Evolutionary conservation across 2,888 invertebrate species (phyloP), one percentile per base, ranked within the genome.

Genomic region (Microctonus hyperodae): DNA sequence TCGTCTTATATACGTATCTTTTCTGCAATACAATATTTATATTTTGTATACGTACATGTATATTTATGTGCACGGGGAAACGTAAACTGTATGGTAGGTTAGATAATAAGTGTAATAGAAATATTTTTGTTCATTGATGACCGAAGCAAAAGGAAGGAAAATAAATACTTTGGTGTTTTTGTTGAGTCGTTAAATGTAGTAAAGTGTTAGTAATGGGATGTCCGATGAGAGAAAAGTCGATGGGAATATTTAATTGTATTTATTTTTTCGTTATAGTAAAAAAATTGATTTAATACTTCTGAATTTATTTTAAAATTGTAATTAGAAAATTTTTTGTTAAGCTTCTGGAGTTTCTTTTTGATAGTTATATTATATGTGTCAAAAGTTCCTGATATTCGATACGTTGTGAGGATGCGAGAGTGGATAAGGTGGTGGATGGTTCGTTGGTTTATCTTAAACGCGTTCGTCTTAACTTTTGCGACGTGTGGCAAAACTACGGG

Each of bases 391-490:
- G 13, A 37, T 37, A 37, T 20, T 44, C 44, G 16, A 44, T 44
- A 44, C 16, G 44, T 44, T 4, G 16, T n/a, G n/a, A 9, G n/a
- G 9, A 16, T 44, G 51, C 40, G 31, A 48, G 23, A 64, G 20
- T 33, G 20, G n/a, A 6, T 31, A 55, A 61, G 44, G 40, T 44
- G 11, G 31, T 13, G 16, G 31, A 16, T 16, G 25, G 33, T 55
- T 55, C 31, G 28, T 9, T 55, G 33, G 55, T 55, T 55, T 28
- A 55, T 55, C 55, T 33, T 28, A n/a, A 20, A 31, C 68, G 62
- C 64, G 48, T 64, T 57, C 55, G 58, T 50, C 57, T 59, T 77
- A 81, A 82, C 80, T 81, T 80, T 74, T 76, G 77, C 79, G 81
- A 81, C 78, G 79, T 80, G 78, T 76, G 79, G 77, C 79, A 78